Evolutionary conservation across 2,113 vertebrate genomes (phyloP).

Genomic region (Callipepla squamata): DNA sequence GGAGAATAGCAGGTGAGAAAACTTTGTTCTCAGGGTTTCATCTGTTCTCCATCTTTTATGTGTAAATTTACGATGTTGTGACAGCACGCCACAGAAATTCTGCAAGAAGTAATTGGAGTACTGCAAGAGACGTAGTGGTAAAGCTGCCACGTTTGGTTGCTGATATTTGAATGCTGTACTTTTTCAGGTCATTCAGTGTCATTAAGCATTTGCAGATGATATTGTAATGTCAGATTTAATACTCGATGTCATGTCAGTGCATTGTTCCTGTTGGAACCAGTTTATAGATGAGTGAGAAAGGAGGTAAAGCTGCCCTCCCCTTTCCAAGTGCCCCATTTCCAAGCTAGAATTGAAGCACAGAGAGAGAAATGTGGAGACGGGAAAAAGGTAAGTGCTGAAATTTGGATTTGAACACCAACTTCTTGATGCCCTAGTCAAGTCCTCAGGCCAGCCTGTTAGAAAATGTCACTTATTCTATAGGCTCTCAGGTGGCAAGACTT

Average conservation of each 20-base stretch:
- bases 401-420: background rate
- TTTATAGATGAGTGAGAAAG: background rate
- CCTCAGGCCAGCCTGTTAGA: background rate
- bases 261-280: background rate
- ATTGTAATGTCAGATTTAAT: background rate
- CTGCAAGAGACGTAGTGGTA: background rate
- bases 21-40: conserved; percentile 39
- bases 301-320: background rate
- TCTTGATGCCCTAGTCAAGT: background rate
- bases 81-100: background rate
- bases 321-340: background rate
- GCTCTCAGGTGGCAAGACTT: background rate
- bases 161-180: background rate
- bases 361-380: background rate
- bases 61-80: background rate
- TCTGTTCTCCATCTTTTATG: conserved; percentile 17
- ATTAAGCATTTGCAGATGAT: background rate
- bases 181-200: background rate
- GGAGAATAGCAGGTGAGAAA: conserved; percentile 18
- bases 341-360: rapidly evolving
- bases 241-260: background rate
- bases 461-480: background rate
- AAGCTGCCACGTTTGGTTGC: background rate
- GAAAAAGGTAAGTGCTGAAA: background rate
- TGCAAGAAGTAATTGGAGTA: background rate